phyloP scores from a whole-genome alignment of 2,888 invertebrate genomes.

The Capitulum mitella region DNA sequence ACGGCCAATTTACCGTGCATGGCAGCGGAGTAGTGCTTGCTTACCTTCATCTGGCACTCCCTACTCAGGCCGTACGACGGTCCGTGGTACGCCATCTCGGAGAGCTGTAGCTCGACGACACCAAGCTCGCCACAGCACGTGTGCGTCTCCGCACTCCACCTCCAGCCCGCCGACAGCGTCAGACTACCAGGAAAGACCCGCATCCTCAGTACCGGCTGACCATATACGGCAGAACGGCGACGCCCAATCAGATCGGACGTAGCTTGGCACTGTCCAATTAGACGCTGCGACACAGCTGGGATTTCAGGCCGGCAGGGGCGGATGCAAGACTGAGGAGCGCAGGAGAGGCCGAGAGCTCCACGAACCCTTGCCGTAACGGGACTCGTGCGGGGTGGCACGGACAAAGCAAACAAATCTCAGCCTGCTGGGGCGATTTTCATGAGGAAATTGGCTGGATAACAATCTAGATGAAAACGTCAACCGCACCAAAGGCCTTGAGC shows the following conservation, averaged over 20 bases:
- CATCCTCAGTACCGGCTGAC: neutral
- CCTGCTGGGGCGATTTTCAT: no score
- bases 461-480: no score
- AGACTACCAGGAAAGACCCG: neutral
- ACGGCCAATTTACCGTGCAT: no score
- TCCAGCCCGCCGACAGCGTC: neutral
- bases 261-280: neutral
- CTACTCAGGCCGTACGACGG: slow-evolving; percentile 46
- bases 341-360: no score
- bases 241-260: neutral
- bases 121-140: neutral
- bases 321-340: neutral
- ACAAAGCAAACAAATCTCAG: no score
- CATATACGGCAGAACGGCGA: neutral
- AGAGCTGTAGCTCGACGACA: no score
- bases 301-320: neutral
- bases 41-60: slow-evolving; percentile 45
- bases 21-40: neutral
- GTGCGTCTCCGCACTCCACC: neutral
- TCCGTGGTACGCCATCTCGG: slow-evolving; percentile 43
- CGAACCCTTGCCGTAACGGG: no score
- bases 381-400: no score
- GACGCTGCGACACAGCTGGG: neutral
- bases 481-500: no score
- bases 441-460: no score